Evolutionary conservation across 2,888 invertebrate species (phyloP), one percentile per base, ranked within the genome.

Genomic region (Andrena praecox): DNA sequence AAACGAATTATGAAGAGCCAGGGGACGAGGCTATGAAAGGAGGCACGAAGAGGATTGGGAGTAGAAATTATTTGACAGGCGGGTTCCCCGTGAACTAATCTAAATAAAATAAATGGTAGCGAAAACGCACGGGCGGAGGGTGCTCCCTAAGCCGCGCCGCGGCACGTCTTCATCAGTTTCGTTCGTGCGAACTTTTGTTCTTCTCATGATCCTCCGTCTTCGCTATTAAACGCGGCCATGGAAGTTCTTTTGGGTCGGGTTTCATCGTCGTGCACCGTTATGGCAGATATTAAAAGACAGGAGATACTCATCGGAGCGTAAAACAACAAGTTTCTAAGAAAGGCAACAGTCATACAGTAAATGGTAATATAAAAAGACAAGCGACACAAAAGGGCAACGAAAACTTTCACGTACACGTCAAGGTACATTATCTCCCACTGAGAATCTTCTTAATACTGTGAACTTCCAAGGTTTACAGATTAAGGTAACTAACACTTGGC

Each of bases 81-180:
- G 56, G 83, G 69, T 60, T 82, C 64, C 35, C 48, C 42, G 56
- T 42, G n/a, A 59, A 60, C 69, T 73, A 77, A 77, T 83, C 72
- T 77, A 67, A 83, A 83, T 77, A 64, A 84, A 80, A 75, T 64
- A 80, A 70, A 80, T 66, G 59, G 56, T 42, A n/a, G 29, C 20
- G 71, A 63, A 56, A 76, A 73, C 69, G 60, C 29, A 24, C 20
- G 20, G 20, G 67, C 50, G 73, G 59, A 50, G 52, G 48, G 50
- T 59, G 66, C 20, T 73, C 72, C 66, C 42, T 52, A 82, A 70
- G 63, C 52, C 48, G 67, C 63, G 62, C 70, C 64, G 24, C 67
- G 33, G 80, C 87, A 77, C 70, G 66, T 86, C 85, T 86, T 86
- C 85, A 86, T 86, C 72, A 77, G 77, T 64, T 73, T 78, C 77